These are phyloP conservation scores for Centrocercus urophasianus DNA, from an alignment of 2,113 vertebrate genomes.

Conservation along the genomic window DNA sequence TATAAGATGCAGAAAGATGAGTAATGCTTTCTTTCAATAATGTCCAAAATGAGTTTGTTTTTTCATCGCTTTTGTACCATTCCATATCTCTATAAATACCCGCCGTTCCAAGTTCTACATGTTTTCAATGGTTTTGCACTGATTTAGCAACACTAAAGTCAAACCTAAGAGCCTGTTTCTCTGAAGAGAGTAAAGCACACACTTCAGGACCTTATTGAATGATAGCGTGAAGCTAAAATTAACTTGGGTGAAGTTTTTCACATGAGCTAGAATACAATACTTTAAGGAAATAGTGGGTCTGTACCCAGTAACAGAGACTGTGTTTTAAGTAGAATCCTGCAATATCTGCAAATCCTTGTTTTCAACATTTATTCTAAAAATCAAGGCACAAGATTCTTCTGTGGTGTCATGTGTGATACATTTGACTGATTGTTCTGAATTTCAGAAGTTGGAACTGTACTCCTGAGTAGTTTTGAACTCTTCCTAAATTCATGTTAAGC, in stretches of 20 bases:
- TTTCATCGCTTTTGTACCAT: neutral
- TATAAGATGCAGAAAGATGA: neutral
- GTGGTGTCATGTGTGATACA: neutral
- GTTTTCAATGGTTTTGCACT: neutral
- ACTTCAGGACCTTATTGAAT: neutral
- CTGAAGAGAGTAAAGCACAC: neutral
- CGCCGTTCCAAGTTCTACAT: neutral
- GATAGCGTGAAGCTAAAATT: neutral
- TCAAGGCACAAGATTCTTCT: neutral
- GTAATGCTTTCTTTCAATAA: slow-evolving; percentile 1
- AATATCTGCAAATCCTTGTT: neutral
- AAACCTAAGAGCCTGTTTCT: neutral
- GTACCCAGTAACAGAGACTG: neutral
- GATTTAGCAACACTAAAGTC: neutral
- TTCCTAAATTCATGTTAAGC: neutral
- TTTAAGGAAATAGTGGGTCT: neutral
- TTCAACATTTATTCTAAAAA: neutral
- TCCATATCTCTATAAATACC: neutral
- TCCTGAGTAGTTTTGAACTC: neutral
- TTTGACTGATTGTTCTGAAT: neutral
- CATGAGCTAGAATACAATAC: neutral
- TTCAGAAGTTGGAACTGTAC: neutral
- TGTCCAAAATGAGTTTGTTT: neutral
- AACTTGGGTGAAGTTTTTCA: neutral
- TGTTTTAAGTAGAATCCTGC: neutral